These are phyloP conservation scores for Drosophila merina DNA, from an alignment of 2,888 invertebrate genomes.

Conservation along the genomic window DNA sequence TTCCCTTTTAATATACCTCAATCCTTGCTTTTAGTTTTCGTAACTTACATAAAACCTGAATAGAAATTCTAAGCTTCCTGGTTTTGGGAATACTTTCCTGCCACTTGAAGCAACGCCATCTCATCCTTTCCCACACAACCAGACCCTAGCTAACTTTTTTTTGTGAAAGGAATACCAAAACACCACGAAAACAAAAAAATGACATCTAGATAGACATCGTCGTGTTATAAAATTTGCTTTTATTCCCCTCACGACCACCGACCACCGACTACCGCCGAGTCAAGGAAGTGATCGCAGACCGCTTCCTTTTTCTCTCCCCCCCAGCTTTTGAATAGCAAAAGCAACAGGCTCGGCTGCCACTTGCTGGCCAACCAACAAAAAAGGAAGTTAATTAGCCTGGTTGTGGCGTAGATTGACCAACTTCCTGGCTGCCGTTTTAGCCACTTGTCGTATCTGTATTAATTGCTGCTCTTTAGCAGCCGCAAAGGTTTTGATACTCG, in stretches of 20 bases:
- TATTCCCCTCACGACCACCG: constrained; percentile 38
- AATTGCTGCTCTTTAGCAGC: constrained; percentile 73
- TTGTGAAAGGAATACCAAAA: constrained; percentile 7
- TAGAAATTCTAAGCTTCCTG: not conserved
- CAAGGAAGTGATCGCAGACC: constrained; percentile 61
- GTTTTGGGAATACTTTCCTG: not conserved
- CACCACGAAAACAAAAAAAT: constrained; percentile 40
- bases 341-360: constrained; percentile 68
- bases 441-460: constrained; percentile 45
- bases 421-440: constrained; percentile 63
- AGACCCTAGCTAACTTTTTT: not conserved
- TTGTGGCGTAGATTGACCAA: constrained; percentile 48
- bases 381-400: constrained; percentile 55
- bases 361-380: constrained; percentile 42
- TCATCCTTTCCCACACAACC: constrained; percentile 50
- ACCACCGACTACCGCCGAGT: not conserved
- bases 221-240: constrained; percentile 67
- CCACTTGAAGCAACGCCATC: not conserved
- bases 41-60: no score
- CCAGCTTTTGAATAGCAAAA: constrained; percentile 65
- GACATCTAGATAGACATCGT: constrained; percentile 62
- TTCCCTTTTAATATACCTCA: no score
- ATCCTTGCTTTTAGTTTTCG: no score
- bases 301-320: constrained; percentile 27
- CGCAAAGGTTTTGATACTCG: constrained; percentile 22